Percentiles rank a stretch among this genome's conserved stretches.
Conservation (phyloP, 2,113 vertebrate species). For the Amphiprion ocellaris region DNA sequence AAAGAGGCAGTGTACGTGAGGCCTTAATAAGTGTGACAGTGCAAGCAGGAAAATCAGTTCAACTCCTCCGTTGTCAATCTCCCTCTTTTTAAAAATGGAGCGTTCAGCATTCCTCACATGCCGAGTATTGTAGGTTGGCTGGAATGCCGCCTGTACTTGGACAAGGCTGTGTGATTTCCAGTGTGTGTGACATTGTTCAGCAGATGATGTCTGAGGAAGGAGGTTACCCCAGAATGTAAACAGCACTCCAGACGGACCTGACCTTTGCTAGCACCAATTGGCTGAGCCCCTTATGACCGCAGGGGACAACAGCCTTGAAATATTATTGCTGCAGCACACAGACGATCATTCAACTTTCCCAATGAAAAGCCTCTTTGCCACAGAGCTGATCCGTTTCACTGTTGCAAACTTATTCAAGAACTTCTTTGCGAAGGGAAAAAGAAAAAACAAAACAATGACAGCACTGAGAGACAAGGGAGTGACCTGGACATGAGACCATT, state of each 20-base stretch:
- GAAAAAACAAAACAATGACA: conserved; percentile 41
- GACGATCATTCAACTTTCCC: conserved; percentile 55
- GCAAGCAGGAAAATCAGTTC: conserved; percentile 53
- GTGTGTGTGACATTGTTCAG: conserved; percentile 64
- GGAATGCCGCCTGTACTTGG: conserved; percentile 70
- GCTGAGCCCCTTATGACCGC: conserved; percentile 65
- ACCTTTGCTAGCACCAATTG: conserved; percentile 74
- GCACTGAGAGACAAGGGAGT: conserved; percentile 40
- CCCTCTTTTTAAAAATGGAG: conserved; percentile 56
- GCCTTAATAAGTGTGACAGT: conserved; percentile 66
- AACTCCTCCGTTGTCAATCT: conserved; percentile 68
- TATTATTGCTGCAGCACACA: conserved; percentile 69
- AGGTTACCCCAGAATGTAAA: conserved; percentile 75
- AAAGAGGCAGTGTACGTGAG: conserved; percentile 61
- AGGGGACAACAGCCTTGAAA: conserved; percentile 71
- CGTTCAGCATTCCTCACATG: conserved; percentile 71
- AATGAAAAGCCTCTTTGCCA: conserved; percentile 47
- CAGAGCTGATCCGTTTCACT: conserved; percentile 39
- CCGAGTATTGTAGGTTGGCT: conserved; percentile 69
- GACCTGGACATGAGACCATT: conserved; percentile 47
- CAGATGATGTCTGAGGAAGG: conserved; percentile 49
- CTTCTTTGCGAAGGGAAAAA: conserved; percentile 9
- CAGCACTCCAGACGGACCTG: conserved; percentile 74
- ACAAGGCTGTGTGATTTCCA: conserved; percentile 66
- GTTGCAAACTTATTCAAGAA: conserved; percentile 40